Percentiles rank a stretch among this genome's conserved stretches.
Conservation (phyloP, 2,888 invertebrate genomes). For the Thereva nobilitata region DNA sequence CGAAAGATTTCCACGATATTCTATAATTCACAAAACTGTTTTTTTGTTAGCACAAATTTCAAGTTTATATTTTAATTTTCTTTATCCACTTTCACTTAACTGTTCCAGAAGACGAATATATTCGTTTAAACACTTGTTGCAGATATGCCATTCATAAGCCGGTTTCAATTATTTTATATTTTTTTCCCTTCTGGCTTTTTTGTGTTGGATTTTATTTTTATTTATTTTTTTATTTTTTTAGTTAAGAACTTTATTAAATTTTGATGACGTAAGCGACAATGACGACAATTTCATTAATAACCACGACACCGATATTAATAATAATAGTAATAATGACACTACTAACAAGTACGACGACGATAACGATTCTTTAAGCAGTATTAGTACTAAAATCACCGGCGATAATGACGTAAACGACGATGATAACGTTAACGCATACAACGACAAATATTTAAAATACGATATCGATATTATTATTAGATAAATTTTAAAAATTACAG, state of each 20-base stretch:
- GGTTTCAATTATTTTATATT: conserved; percentile 1
- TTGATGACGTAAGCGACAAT: too few species aligned
- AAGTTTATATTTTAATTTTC: background rate
- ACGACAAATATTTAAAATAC: conserved; percentile 9
- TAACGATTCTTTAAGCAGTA: background rate
- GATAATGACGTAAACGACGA: background rate
- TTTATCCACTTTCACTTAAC: conserved; percentile 3
- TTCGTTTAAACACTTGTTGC: conserved; percentile 29
- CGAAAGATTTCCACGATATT: background rate
- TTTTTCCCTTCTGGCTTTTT: background rate
- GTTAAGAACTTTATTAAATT: too few species aligned
- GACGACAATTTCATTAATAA: too few species aligned
- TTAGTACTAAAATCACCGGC: background rate
- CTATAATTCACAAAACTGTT: background rate
- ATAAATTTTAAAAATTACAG: background rate
- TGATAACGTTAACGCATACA: conserved; percentile 25
- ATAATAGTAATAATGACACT: conserved; percentile 1
- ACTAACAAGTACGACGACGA: conserved; percentile 2
- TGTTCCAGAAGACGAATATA: conserved; percentile 1
- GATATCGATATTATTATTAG: background rate
- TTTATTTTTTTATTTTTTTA: background rate
- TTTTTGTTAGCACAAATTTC: conserved; percentile 6
- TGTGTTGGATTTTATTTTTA: background rate
- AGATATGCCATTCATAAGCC: conserved; percentile 18
- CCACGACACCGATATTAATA: background rate